These are phyloP conservation scores for Xylota segnis DNA, from an alignment of 2,888 invertebrate genomes.

Conservation along the genomic window DNA sequence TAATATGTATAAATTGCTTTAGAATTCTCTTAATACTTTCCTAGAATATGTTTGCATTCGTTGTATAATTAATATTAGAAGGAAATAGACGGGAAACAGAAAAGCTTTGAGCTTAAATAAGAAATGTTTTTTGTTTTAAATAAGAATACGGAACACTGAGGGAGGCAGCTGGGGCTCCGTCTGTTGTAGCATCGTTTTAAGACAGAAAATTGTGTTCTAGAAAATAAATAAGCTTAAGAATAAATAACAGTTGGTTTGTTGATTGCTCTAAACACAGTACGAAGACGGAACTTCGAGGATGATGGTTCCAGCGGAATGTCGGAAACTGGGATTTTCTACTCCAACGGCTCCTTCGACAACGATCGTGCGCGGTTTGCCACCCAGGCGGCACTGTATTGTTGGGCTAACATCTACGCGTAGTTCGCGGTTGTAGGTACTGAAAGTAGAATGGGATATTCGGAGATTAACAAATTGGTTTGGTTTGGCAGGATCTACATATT, in stretches of 20 bases:
- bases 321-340: conserved; percentile 83
- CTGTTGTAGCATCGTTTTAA: conserved; percentile 21
- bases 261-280: conserved; percentile 81
- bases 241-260: conserved; percentile 67
- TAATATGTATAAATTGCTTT: conserved; percentile 39
- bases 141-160: conserved; percentile 1
- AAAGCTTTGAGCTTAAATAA: conserved; percentile 60
- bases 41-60: conserved; percentile 16
- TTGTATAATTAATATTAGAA: conserved; percentile 51
- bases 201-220: conserved; percentile 36
- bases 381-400: conserved; percentile 92
- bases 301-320: conserved; percentile 82
- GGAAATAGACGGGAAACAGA: conserved; percentile 50
- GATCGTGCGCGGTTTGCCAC: conserved; percentile 89
- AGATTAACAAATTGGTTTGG: too few relatives aligned
- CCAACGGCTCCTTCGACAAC: conserved; percentile 82
- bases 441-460: conserved; percentile 49
- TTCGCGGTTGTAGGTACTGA: conserved; percentile 89
- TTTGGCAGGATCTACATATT: not conserved
- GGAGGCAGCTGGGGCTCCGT: conserved; percentile 9
- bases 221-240: conserved; percentile 69
- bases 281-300: conserved; percentile 84
- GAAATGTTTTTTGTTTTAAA: conserved; percentile 1
- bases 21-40: conserved; percentile 49
- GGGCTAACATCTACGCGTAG: conserved; percentile 90